Conservation (phyloP, 2,113 vertebrate species). For the Erythrocercus mccallii region DNA sequence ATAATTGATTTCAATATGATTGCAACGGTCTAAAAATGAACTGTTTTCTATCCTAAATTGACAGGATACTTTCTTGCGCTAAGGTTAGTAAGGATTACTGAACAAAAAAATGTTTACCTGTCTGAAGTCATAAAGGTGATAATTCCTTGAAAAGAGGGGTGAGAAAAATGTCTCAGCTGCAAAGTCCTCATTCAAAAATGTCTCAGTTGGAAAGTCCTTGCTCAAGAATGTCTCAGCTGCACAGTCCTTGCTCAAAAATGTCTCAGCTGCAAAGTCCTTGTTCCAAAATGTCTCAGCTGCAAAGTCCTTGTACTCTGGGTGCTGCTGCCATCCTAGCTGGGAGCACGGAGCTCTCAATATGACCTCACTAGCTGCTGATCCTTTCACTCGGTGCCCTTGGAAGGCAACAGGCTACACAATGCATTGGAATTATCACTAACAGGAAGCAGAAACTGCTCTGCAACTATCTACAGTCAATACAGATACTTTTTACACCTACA, state of each 20-base stretch:
- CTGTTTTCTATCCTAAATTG: background rate
- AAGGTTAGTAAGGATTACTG: background rate
- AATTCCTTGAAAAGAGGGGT: background rate
- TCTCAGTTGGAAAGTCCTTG: too few species aligned
- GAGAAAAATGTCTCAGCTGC: background rate
- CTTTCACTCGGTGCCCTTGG: constrained; percentile 71
- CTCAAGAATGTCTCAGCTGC: too few species aligned
- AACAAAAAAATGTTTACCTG: constrained; percentile 61
- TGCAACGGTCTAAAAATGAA: background rate
- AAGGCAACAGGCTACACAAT: constrained; percentile 68
- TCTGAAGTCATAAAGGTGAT: constrained; percentile 19
- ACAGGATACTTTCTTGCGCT: background rate
- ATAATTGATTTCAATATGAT: background rate
- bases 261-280: too few species aligned
- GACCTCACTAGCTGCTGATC: constrained; percentile 70
- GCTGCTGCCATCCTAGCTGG: background rate
- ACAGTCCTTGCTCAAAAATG: too few species aligned
- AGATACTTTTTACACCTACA: background rate
- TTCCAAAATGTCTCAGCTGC: background rate
- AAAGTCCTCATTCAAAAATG: too few species aligned
- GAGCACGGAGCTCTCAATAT: constrained; percentile 49
- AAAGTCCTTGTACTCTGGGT: background rate
- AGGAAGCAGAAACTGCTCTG: background rate
- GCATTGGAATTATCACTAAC: background rate
- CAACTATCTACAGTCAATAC: background rate